Conservation (phyloP, 2,888 invertebrate genomes). For the Eupelmus urozonus region DNA sequence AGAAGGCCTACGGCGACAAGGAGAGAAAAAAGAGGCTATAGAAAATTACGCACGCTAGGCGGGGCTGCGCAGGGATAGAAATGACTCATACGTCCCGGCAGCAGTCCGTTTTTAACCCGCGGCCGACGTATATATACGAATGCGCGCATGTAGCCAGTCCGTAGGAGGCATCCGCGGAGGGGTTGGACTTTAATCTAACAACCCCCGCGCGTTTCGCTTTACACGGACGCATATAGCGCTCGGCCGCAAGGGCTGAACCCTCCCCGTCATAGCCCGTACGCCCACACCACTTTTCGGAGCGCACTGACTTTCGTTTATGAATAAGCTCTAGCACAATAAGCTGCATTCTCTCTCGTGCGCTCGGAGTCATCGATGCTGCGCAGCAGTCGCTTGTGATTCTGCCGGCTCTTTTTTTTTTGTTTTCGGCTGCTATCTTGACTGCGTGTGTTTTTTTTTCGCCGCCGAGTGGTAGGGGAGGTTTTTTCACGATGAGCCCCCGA, state of each 20-base stretch:
- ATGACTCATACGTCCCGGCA: constrained; percentile 64
- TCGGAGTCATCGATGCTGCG: constrained; percentile 4
- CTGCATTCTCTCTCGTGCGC: background rate
- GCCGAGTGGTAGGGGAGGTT: no score
- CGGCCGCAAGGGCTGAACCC: background rate
- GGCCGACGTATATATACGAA: constrained; percentile 60
- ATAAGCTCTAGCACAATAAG: constrained; percentile 14
- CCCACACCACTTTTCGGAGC: background rate
- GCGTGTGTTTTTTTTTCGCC: background rate
- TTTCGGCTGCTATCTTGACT: background rate
- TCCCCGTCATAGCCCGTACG: no score
- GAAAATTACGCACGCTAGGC: no score
- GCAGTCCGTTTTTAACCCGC: constrained; percentile 72
- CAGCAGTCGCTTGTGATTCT: no score
- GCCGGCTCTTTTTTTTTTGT: background rate
- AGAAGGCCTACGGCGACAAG: no score
- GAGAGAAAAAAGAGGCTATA: no score
- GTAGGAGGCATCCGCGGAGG: constrained; percentile 70
- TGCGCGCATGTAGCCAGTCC: no score
- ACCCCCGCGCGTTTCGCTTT: constrained; percentile 67
- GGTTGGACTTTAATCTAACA: constrained; percentile 76
- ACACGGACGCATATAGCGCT: background rate
- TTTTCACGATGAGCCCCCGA: background rate
- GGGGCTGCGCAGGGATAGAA: no score
- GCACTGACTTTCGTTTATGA: constrained; percentile 8